phyloP scores from a whole-genome alignment of 2,113 vertebrate genomes.

The Scopus umbretta region DNA sequence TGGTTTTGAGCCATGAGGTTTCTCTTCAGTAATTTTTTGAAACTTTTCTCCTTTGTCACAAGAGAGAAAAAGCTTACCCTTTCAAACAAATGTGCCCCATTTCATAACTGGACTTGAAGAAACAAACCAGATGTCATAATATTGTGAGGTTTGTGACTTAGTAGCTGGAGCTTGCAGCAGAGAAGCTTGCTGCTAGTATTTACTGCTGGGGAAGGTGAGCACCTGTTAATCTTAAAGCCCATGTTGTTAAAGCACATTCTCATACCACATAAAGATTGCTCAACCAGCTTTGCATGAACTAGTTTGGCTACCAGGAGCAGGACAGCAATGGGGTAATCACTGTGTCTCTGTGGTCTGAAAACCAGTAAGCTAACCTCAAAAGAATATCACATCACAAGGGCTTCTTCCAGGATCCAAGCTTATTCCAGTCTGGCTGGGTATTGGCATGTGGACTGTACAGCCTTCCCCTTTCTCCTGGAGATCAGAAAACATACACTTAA shows the following conservation, averaged over 20 bases:
- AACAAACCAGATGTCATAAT: not conserved
- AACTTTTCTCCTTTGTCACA: not conserved
- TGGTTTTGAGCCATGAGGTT: not conserved
- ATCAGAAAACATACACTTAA: not conserved
- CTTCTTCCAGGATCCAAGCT: not conserved
- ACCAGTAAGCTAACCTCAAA: not conserved
- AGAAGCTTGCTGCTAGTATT: not conserved
- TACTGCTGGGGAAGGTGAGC: not conserved
- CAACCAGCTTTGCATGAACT: not conserved
- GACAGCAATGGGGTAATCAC: not conserved
- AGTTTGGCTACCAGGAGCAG: not conserved
- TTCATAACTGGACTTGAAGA: not conserved
- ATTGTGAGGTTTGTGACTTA: not conserved
- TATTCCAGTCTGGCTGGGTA: not conserved
- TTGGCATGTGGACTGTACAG: not conserved
- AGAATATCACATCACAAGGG: accelerated
- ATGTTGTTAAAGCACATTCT: not conserved
- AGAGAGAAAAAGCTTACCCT: not conserved
- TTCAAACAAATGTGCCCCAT: not conserved
- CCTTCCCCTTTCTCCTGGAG: not conserved
- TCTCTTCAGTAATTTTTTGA: not conserved
- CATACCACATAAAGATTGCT: not conserved
- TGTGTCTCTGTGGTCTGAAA: not conserved
- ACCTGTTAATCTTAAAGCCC: not conserved
- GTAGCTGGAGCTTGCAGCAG: not conserved